Evolutionary conservation across 2,113 vertebrate genomes (phyloP).

Genomic region (Phainopepla nitens): DNA sequence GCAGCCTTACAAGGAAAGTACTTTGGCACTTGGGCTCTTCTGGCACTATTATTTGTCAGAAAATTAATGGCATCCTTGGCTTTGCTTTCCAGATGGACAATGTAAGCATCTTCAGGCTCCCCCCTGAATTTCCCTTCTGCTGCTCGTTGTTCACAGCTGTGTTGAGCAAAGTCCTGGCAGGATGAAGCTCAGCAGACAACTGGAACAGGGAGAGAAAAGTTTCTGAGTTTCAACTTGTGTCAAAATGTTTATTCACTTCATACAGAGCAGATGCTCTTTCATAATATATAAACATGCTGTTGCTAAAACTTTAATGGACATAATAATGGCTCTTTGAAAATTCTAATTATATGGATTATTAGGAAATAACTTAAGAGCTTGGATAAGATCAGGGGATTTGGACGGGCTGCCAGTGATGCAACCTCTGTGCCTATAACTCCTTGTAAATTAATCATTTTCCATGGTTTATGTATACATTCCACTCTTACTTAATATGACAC

Average conservation of each 20-base stretch:
- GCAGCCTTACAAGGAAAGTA: neutral
- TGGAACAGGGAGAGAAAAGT: neutral
- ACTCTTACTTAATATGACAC: neutral
- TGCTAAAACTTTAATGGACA: conserved; percentile 32
- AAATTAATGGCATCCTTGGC: neutral
- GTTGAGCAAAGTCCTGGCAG: neutral
- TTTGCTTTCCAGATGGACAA: conserved; percentile 6
- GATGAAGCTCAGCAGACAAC: neutral
- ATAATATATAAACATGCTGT: neutral
- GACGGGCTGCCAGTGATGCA: conserved; percentile 10
- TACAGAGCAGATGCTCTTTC: neutral
- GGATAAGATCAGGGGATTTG: conserved; percentile 4
- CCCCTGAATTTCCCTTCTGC: neutral
- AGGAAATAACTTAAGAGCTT: conserved; percentile 25
- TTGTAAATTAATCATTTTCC: neutral
- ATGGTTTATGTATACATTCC: neutral
- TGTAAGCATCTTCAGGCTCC: neutral
- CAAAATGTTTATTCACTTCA: conserved; percentile 10
- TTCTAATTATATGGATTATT: conserved; percentile 32
- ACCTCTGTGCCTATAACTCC: neutral
- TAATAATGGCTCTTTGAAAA: neutral
- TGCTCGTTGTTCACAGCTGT: neutral
- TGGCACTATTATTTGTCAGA: neutral
- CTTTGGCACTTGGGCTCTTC: neutral
- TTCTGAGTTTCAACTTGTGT: neutral